Evolutionary conservation across 2,113 vertebrate genomes (phyloP).

Genomic region (Gymnobelideus leadbeateri): DNA sequence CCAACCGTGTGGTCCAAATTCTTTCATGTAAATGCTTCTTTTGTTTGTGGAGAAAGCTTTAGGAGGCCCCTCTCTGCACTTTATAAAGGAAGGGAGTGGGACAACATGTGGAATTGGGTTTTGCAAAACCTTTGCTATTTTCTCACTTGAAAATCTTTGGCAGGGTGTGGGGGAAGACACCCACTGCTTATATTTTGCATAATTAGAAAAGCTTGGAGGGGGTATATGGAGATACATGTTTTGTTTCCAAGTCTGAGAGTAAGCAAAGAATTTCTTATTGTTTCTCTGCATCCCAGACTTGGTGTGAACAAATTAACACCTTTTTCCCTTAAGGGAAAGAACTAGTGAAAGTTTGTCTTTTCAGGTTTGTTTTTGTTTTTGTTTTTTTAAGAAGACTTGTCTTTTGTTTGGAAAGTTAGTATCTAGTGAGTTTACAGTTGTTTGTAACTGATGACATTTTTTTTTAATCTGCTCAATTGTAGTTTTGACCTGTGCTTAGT

Average conservation of each 20-base stretch:
- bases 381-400: conserved; percentile 20
- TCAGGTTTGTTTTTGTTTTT: not conserved
- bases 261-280: not conserved
- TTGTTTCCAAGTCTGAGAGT: conserved; percentile 16
- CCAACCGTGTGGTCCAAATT: conserved; percentile 83
- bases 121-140: conserved; percentile 59
- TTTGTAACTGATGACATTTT: not conserved
- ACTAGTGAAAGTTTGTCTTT: conserved; percentile 51
- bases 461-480: not conserved
- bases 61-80: conserved; percentile 55
- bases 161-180: conserved; percentile 10
- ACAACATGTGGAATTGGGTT: not conserved
- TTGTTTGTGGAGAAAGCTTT: conserved; percentile 80
- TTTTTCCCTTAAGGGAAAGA: conserved; percentile 7
- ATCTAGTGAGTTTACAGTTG: conserved; percentile 51
- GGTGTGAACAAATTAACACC: conserved; percentile 35
- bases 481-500: conserved; percentile 28
- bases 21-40: conserved; percentile 85
- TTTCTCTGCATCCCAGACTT: not conserved
- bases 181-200: conserved; percentile 54
- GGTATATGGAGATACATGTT: not conserved
- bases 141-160: conserved; percentile 13
- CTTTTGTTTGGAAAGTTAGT: conserved; percentile 22
- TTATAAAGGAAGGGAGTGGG: conserved; percentile 46
- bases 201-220: not conserved